Conservation (phyloP, 1,140 invertebrate genomes). For the Zaprionus ghesquierei region DNA sequence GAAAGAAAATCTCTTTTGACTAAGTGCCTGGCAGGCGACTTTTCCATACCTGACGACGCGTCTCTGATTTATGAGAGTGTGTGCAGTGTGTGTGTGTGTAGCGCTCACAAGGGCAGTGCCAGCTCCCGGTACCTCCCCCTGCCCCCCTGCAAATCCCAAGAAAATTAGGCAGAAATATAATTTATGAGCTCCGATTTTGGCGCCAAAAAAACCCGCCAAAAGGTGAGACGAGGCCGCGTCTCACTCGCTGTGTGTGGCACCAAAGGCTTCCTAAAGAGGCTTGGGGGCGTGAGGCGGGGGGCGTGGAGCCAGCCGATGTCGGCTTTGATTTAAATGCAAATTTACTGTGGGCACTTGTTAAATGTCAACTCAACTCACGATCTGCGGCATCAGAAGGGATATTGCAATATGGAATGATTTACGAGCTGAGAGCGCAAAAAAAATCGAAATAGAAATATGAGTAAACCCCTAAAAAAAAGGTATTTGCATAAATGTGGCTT, state of each 20-base stretch:
- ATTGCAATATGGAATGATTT: conserved; percentile 32
- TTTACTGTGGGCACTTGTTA: conserved; percentile 28
- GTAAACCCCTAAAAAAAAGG: background rate
- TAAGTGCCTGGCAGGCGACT: conserved; percentile 43
- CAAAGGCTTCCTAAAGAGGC: background rate
- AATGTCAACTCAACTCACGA: conserved; percentile 72
- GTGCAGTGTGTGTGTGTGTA: conserved; percentile 11
- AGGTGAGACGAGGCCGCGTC: conserved; percentile 33
- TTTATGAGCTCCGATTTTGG: conserved; percentile 59
- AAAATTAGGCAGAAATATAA: conserved; percentile 70
- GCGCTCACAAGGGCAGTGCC: conserved; percentile 30
- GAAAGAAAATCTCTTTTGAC: conserved; percentile 40
- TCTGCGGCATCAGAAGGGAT: conserved; percentile 35
- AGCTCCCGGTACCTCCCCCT: background rate
- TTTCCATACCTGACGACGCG: conserved; percentile 37
- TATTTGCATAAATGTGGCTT: background rate
- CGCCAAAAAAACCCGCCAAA: conserved; percentile 28
- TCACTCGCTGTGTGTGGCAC: conserved; percentile 36
- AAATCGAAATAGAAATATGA: conserved; percentile 5
- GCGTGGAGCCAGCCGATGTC: conserved; percentile 8
- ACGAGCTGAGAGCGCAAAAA: conserved; percentile 18
- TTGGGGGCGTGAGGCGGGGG: background rate
- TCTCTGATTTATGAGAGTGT: conserved; percentile 51
- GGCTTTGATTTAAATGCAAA: conserved; percentile 78
- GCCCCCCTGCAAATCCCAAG: conserved; percentile 25